These are phyloP conservation scores for Rhinella marina DNA, from an alignment of 2,797 vertebrate species.

Conservation along the genomic window DNA sequence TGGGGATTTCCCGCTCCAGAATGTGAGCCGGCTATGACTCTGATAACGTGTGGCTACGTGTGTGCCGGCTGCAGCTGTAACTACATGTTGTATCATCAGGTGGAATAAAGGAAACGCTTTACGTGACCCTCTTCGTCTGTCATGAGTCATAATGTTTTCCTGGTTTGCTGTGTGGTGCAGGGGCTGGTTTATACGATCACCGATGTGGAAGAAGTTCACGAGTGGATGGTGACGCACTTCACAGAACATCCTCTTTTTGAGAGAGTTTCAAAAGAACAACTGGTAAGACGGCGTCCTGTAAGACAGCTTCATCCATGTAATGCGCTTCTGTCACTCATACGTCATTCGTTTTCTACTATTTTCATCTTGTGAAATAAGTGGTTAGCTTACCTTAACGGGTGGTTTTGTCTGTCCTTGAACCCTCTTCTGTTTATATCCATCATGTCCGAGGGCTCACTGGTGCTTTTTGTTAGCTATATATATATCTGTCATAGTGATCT, in stretches of 20 bases:
- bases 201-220: conserved; percentile 88
- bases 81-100: not conserved
- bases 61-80: not conserved
- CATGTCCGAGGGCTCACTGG: no score
- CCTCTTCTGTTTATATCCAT: no score
- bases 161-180: conserved; percentile 67
- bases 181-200: conserved; percentile 91
- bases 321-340: not conserved
- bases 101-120: not conserved
- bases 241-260: conserved; percentile 86
- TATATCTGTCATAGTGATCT: no score
- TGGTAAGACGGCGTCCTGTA: conserved; percentile 75
- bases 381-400: not conserved
- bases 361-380: not conserved
- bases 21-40: not conserved
- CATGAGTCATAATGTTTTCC: not conserved
- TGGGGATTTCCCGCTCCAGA: not conserved
- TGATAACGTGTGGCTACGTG: not conserved
- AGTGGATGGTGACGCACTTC: conserved; percentile 92
- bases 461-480: no score
- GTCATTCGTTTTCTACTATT: not conserved
- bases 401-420: no score
- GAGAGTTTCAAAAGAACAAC: conserved; percentile 78
- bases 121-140: not conserved
- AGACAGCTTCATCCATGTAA: not conserved